Conservation (phyloP, 2,797 vertebrate genomes). For the Clarias fuscus region DNA sequence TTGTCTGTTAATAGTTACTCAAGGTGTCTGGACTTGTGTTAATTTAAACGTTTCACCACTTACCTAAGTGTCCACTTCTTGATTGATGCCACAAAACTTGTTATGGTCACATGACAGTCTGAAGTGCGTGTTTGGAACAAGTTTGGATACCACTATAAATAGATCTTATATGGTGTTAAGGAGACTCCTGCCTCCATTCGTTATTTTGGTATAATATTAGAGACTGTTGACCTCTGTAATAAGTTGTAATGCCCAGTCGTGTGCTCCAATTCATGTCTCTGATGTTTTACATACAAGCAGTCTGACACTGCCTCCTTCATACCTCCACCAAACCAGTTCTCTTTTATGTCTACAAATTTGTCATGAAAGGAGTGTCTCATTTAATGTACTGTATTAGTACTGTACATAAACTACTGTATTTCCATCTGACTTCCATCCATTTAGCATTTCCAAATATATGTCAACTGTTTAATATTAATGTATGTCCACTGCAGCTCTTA, state of each 20-base stretch:
- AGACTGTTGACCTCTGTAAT: background rate
- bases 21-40: slow-evolving; percentile 24
- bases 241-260: background rate
- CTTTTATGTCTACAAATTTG: background rate
- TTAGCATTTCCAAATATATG: too few relatives aligned
- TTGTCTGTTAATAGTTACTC: slow-evolving; percentile 25
- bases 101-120: background rate
- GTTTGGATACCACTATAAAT: background rate
- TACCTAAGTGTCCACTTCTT: slow-evolving; percentile 4
- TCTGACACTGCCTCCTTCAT: background rate
- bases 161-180: background rate
- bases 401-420: background rate
- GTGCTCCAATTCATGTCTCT: background rate
- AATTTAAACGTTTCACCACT: background rate
- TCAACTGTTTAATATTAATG: background rate
- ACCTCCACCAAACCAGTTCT: background rate
- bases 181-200: background rate
- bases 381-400: background rate
- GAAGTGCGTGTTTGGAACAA: background rate
- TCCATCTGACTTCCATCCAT: background rate
- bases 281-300: background rate
- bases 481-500: background rate
- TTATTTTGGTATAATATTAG: background rate
- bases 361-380: background rate
- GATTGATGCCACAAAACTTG: slow-evolving; percentile 10